A percentile compares a stretch with the other conserved stretches of the same genome.
phyloP scores from a whole-genome alignment of 2,888 invertebrate species.

The Meiosimyza decipiens region DNA sequence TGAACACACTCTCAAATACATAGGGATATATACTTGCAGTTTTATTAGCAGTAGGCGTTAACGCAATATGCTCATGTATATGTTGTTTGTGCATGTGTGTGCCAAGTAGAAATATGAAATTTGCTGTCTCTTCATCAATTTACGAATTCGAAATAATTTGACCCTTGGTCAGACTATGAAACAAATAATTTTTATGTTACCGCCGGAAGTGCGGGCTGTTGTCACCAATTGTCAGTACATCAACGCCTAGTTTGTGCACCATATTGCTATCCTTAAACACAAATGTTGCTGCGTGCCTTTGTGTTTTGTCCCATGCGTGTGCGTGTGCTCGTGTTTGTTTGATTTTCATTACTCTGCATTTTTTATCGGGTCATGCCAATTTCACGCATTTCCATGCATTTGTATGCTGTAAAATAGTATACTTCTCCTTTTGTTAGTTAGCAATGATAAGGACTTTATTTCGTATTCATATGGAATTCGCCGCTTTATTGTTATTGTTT shows the following conservation, averaged over 20 bases:
- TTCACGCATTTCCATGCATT: slow-evolving; percentile 11
- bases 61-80: neutral
- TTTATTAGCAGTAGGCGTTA: no score
- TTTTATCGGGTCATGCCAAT: slow-evolving; percentile 12
- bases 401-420: no score
- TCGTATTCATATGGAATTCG: no score
- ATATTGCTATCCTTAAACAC: no score
- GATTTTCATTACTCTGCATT: slow-evolving; percentile 23
- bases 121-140: slow-evolving; percentile 27
- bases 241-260: slow-evolving; percentile 52
- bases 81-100: neutral
- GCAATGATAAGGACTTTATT: no score
- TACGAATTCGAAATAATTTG: slow-evolving; percentile 1
- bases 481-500: no score
- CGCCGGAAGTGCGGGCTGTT: slow-evolving; percentile 41
- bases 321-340: slow-evolving; percentile 18
- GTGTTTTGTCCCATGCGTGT: neutral
- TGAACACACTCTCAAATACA: neutral
- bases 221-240: slow-evolving; percentile 62
- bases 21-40: no score
- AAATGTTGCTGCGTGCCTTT: no score
- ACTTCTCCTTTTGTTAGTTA: no score
- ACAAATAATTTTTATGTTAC: slow-evolving; percentile 18
- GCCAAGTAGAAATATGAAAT: slow-evolving; percentile 18
- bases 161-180: slow-evolving; percentile 1